A percentile compares a stretch with the other conserved stretches of the same genome.
These are phyloP conservation scores for Micronycteris hirsuta DNA, from an alignment of 2,113 vertebrate genomes.

Conservation along the genomic window DNA sequence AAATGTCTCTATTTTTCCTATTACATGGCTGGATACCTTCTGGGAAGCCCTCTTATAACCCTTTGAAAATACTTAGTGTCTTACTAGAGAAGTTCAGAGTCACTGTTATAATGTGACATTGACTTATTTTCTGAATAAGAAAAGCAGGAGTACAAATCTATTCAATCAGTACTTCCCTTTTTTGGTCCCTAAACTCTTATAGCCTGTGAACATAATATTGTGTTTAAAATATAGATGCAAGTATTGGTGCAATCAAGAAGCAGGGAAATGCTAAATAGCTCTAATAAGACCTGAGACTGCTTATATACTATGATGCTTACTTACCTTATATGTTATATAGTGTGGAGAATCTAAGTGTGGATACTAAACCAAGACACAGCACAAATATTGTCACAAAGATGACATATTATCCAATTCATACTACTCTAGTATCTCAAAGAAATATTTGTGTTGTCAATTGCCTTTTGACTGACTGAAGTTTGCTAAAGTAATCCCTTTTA, in stretches of 20 bases:
- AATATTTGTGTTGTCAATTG: not conserved
- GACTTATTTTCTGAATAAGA: not conserved
- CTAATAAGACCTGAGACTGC: not conserved
- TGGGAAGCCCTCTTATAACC: too few species aligned
- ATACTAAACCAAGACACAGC: not conserved
- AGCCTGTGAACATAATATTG: not conserved
- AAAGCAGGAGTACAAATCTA: not conserved
- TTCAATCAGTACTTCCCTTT: not conserved
- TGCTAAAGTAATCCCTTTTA: not conserved
- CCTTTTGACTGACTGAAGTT: not conserved
- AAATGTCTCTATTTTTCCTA: too few species aligned
- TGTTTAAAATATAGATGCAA: not conserved
- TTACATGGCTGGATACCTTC: too few species aligned
- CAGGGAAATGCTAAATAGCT: not conserved
- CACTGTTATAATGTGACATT: not conserved
- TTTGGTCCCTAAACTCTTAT: not conserved
- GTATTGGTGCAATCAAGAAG: not conserved
- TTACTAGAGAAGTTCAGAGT: not conserved
- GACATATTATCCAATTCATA: not conserved
- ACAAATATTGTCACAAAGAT: not conserved
- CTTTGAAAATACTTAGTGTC: not conserved
- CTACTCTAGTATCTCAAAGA: not conserved
- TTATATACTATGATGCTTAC: not conserved
- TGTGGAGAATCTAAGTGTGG: not conserved
- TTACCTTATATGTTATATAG: not conserved